Evolutionary conservation across 1,140 invertebrate genomes (phyloP), one percentile per base, ranked within the genome.

Genomic region (Drosophila pandora): DNA sequence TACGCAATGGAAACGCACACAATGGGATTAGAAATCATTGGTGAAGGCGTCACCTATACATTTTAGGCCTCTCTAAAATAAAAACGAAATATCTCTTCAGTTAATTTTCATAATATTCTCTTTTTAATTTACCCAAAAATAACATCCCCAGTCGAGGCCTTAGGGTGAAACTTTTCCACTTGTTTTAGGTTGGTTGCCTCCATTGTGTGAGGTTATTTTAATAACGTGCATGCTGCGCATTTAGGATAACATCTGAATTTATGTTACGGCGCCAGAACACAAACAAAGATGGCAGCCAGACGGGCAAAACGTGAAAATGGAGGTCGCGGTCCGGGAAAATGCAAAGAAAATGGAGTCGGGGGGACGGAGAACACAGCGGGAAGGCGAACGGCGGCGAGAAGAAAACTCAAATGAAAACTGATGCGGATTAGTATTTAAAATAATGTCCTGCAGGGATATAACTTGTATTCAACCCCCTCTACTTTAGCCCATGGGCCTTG

Each of bases 391-490:
- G 32, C 17, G 67, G 50, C 49, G 49, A 22, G 48, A 41, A 25
- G 63, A 67, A 64, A 34, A 80, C 75, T 83, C 79, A 90, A 90
- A 90, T 90, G 83, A 90, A 90, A 90, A 90, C 88, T 90, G 88
- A 85, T 90, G 88, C 88, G 88, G 88, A 90, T 90, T 90, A 90
- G 88, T 90, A 88, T 90, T 90, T 90, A 90, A 90, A 90, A 90
- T 90, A 90, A 90, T 90, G 88, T 90, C 88, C 88, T 90, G 88
- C 88, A 90, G 88, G 84, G 88, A 90, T 90, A 90, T 90, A 90
- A 90, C 79, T 89, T 90, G 63, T 73, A 61, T 71, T 49, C 21
- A 50, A 64, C 53, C 64, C 79, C 72, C 47, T 49, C 68, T 69
- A 71, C 32, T 34, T 34, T 34, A 34, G 34, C 56, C 75, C 62